Evolutionary conservation across 2,797 vertebrate genomes (phyloP).

Genomic region (Stomatorhinus walkeri): DNA sequence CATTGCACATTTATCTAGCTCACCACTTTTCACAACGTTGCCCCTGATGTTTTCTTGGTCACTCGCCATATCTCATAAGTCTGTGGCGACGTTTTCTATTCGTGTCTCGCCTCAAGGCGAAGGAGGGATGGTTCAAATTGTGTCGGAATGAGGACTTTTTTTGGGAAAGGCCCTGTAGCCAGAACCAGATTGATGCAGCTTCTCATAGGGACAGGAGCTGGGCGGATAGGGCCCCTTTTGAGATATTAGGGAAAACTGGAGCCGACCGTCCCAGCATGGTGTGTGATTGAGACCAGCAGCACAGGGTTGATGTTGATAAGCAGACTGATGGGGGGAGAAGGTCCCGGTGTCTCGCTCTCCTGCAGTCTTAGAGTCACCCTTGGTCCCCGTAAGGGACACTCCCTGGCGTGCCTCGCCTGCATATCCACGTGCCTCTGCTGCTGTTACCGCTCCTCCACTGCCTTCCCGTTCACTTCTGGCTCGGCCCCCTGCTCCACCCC

Average conservation of each 20-base stretch:
- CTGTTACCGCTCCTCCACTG: conserved; percentile 56
- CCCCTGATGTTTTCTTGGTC: not conserved
- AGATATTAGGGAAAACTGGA: not conserved
- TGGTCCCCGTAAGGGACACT: conserved; percentile 31
- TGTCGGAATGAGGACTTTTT: not conserved
- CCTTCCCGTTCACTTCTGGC: conserved; percentile 54
- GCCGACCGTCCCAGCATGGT: conserved; percentile 7
- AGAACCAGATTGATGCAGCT: not conserved
- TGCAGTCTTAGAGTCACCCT: not conserved
- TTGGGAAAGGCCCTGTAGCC: not conserved
- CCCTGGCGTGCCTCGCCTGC: conserved; percentile 48
- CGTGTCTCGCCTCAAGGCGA: not conserved
- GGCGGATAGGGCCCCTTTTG: not conserved
- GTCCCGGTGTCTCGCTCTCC: not conserved
- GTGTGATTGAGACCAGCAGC: conserved; percentile 27
- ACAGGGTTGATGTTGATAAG: conserved; percentile 26
- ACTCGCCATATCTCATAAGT: not conserved
- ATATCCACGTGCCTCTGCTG: not conserved
- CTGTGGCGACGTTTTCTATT: not conserved
- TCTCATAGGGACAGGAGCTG: not conserved
- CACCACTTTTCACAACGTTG: not conserved
- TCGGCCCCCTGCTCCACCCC: conserved; percentile 23
- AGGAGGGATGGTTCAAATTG: not conserved
- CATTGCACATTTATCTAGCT: not conserved
- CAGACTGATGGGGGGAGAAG: conserved; percentile 20